These are phyloP conservation scores for Helobdella robusta DNA, from an alignment of 2,888 invertebrate species.

Conservation along the genomic window DNA sequence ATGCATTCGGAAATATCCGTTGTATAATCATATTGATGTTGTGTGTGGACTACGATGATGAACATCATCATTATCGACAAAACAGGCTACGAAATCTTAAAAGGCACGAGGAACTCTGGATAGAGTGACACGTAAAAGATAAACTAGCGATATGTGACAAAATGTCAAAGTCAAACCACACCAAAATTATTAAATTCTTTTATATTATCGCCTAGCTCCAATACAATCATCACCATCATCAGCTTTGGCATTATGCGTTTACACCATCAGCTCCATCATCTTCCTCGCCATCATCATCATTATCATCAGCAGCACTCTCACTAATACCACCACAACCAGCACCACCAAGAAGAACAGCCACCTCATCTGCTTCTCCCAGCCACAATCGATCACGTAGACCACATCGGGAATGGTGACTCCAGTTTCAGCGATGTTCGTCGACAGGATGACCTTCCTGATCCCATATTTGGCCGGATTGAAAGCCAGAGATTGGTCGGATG, in stretches of 20 bases:
- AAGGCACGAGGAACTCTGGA: too few species aligned
- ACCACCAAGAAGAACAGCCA: constrained; percentile 28
- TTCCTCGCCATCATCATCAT: neutral
- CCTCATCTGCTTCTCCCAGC: constrained; percentile 47
- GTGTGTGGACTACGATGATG: too few species aligned
- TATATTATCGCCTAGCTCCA: neutral
- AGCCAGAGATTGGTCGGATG: constrained; percentile 42
- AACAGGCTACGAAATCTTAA: too few species aligned
- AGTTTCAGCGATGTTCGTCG: constrained; percentile 48
- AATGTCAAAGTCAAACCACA: too few species aligned
- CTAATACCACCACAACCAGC: neutral
- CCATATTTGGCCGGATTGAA: constrained; percentile 41
- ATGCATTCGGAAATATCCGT: too few species aligned
- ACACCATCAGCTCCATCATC: neutral
- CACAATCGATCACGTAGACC: constrained; percentile 46
- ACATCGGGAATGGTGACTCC: constrained; percentile 48
- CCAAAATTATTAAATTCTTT: too few species aligned
- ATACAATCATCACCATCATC: neutral
- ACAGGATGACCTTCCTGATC: constrained; percentile 44
- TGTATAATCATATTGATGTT: too few species aligned
- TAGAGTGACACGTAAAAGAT: too few species aligned
- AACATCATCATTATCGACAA: neutral
- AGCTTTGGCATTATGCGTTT: neutral
- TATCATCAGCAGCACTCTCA: neutral
- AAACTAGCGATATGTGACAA: too few species aligned